Evolutionary conservation across 2,888 invertebrate genomes (phyloP), one percentile per base, ranked within the genome.

Genomic region (Leptopilina myrica): DNA sequence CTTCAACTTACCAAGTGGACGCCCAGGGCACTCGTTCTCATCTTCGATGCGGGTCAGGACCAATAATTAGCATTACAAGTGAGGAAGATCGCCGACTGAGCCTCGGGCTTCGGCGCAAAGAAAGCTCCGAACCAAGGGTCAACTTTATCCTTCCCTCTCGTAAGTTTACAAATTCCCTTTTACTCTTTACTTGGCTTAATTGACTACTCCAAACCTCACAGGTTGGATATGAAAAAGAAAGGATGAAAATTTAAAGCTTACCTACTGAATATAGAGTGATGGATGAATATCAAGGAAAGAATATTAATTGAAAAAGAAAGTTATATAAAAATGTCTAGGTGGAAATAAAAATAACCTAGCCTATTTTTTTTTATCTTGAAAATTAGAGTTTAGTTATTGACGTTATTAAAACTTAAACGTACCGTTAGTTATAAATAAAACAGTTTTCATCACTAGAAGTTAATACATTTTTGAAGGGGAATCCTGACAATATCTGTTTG

Each of bases 111-210:
- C 84, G 88, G 49, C 87, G 91, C 53, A 91, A 91, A 80, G 91
- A 91, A 83, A 89, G 90, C 84, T 91, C 90, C 84, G 95, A 95
- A 87, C 95, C 95, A 0, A 94, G 93, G 86, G 95, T 95, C 0
- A 95, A 95, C 89, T 95, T 95, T 84, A 88, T 85, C 76, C 81
- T 91, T 76, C 91, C 90, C 14, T 87, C 88, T 64, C 88, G 90
- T 90, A 85, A 87, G 88, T 85, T 64, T 56, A 65, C 20, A 46
- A 46, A 69, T 69, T 14, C 46, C 26, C 26, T 26, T 43, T 69
- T 46, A 20, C 15, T n/a, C 65, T 66, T 66, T 43, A 66, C n/a
- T 43, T n/a, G 12, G 5, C 40, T 43, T 40, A 15, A 40, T 43
- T 66, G 62, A 9, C 65, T 66, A 11, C n/a, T 8, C 65, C 43